phyloP scores from a whole-genome alignment of 1,140 invertebrate genomes.

The Pseudomyrmex cubaensis region DNA sequence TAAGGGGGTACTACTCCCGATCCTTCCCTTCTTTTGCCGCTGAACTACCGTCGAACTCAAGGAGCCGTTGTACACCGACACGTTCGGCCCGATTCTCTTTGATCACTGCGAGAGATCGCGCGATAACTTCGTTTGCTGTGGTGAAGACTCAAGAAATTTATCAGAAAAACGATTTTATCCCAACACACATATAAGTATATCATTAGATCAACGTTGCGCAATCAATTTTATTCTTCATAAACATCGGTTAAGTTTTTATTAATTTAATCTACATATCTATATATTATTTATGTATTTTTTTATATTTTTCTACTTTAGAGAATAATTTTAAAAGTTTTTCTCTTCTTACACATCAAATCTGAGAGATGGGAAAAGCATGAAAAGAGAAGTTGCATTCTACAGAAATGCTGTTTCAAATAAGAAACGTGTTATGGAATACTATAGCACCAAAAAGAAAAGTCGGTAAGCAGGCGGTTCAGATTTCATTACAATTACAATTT shows the following conservation, averaged over 20 bases:
- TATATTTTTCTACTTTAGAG: background rate
- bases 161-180: slow-evolving; percentile 42
- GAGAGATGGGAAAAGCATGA: background rate
- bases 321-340: background rate
- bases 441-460: slow-evolving; percentile 3
- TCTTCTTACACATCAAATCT: slow-evolving; percentile 10
- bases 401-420: slow-evolving; percentile 6
- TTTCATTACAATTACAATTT: slow-evolving; percentile 50
- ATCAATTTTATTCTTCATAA: background rate
- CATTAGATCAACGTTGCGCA: slow-evolving; percentile 25
- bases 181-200: background rate
- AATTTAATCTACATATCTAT: background rate
- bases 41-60: slow-evolving; percentile 67
- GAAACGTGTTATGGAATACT: slow-evolving; percentile 6
- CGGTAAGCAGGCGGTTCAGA: slow-evolving; percentile 31
- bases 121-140: slow-evolving; percentile 68
- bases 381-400: background rate
- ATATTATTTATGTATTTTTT: background rate
- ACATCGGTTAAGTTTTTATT: background rate
- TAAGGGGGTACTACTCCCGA: slow-evolving; percentile 63
- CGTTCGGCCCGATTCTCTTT: slow-evolving; percentile 72
- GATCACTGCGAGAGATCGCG: slow-evolving; percentile 73
- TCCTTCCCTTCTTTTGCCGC: slow-evolving; percentile 58
- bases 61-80: slow-evolving; percentile 65
- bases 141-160: slow-evolving; percentile 60